Conservation (phyloP, 2,888 invertebrate species). For the Phania funesta region DNA sequence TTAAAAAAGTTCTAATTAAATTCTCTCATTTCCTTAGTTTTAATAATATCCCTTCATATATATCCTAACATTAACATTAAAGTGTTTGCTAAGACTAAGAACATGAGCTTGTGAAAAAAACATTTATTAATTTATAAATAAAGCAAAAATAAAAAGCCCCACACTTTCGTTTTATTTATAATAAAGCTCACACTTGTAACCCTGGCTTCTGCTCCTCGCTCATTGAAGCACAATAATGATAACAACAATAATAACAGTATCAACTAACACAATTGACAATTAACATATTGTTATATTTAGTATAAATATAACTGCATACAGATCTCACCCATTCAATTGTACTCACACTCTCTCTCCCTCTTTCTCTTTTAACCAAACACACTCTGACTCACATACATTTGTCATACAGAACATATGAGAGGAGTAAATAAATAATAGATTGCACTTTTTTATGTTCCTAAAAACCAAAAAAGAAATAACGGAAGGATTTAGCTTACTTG, state of each 20-base stretch:
- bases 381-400: neutral
- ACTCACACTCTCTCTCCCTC: neutral
- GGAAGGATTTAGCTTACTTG: constrained; percentile 60
- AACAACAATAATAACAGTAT: constrained; percentile 1
- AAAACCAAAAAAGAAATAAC: constrained; percentile 36
- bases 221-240: constrained; percentile 1
- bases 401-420: neutral
- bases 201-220: neutral
- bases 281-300: constrained; percentile 33
- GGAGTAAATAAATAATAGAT: constrained; percentile 41
- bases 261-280: constrained; percentile 49
- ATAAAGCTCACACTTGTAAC: neutral
- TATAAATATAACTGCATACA: constrained; percentile 14
- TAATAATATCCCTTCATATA: too few relatives aligned
- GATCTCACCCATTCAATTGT: constrained; percentile 29
- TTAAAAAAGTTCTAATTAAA: too few relatives aligned
- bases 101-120: neutral
- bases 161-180: neutral
- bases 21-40: too few relatives aligned
- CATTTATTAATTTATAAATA: too few relatives aligned
- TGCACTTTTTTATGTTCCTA: constrained; percentile 47
- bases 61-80: too few relatives aligned
- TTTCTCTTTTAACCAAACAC: neutral
- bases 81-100: neutral
- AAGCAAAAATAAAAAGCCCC: too few relatives aligned